These are phyloP conservation scores for Flexamia atlantica DNA, from an alignment of 2,888 invertebrate species.

Conservation along the genomic window DNA sequence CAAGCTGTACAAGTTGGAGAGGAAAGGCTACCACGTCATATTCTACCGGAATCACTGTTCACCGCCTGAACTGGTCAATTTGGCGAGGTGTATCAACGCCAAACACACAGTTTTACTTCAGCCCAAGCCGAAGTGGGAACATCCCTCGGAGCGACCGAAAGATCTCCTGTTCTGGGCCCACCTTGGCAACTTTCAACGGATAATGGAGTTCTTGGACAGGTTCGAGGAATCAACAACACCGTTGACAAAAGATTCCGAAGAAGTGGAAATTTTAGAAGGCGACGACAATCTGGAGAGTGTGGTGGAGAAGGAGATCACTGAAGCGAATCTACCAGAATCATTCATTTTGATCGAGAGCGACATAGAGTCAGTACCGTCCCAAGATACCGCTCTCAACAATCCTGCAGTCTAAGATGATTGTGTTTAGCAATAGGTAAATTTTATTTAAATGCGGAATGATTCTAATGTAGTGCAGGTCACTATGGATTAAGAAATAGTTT, in stretches of 20 bases:
- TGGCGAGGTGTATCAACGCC: background rate
- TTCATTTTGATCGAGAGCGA: conserved; percentile 13
- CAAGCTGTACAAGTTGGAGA: conserved; percentile 7
- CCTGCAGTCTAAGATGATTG: background rate
- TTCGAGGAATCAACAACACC: background rate
- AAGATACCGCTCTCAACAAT: conserved; percentile 1
- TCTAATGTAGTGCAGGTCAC: too few species aligned
- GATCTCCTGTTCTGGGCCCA: background rate
- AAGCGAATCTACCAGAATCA: background rate
- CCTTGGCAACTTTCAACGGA: background rate
- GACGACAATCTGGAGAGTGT: background rate
- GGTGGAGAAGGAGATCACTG: background rate
- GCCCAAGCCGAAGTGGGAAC: background rate
- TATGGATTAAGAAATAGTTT: too few species aligned
- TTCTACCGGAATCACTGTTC: conserved; percentile 45
- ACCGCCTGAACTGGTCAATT: conserved; percentile 7
- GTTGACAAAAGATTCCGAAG: background rate
- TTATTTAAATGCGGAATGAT: background rate
- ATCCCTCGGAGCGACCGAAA: background rate
- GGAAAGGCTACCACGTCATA: conserved; percentile 19
- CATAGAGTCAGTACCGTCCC: background rate
- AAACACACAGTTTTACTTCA: conserved; percentile 13
- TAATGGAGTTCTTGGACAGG: conserved; percentile 1
- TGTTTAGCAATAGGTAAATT: background rate
- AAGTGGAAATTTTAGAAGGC: background rate